Base-by-base conservation (phyloP, 2,888 invertebrate genomes). In the Eustalomyia histrio region DNA sequence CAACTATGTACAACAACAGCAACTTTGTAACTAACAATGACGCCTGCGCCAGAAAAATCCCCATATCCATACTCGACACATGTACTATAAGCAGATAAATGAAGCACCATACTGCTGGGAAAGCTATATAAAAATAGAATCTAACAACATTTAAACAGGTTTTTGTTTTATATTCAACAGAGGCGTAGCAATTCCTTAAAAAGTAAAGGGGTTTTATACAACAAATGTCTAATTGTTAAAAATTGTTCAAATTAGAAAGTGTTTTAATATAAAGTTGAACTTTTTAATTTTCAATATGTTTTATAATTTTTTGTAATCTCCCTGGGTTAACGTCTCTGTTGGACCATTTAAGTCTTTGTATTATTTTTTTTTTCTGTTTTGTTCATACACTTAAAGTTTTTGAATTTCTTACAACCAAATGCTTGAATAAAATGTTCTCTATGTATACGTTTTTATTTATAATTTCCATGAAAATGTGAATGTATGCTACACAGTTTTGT, bases 31-130 rank as follows among this genome's bases (percentile, higher is more conserved):
- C 43, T 47, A 17, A 47, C 47, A n/a, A 67, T 61, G 50, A 55
- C 78, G 78, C 78, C 72, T 76, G 76, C 76, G 76, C 73, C 68
- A 72, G 18, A 63, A 64, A 12, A 68, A 57, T 39, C 29, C 68
- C 50, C 63, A 65, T 71, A 63, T 35, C 17, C 35, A 17, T 35
- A 9, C 61, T 6, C 17, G 8, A 16, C 10, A 3, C 8, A n/a
- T 33, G 24, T 33, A 17, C 29, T 57, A 8, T 57, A 12, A 24
- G 14, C 14, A 29, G 24, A 57, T 57, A 57, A 6, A 17, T 21
- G 12, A 18, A 39, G 24, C n/a, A n/a, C n/a, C 16, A 33, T 57
- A 33, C 57, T n/a, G 12, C 18, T 39, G 58, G 21, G 24, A 57
- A 63, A 76, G 39, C 58, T 76, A 58, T 43, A 71, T 35, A 64